Evolutionary conservation across 2,113 vertebrate genomes (phyloP).

Genomic region (Stictonetta naevosa): DNA sequence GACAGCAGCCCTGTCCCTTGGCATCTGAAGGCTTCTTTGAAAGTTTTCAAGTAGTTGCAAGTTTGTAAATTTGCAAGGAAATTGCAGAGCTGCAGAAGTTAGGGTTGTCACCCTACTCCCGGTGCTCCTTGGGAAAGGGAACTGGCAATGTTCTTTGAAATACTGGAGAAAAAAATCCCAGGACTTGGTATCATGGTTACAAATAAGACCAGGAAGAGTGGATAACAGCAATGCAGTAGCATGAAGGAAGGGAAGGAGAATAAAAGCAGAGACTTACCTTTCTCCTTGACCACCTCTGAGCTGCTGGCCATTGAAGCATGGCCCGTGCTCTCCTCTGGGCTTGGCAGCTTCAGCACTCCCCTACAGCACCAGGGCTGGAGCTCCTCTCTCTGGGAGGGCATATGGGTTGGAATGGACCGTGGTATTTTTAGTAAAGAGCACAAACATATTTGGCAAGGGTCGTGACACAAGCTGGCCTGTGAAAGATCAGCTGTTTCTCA

Average conservation of each 20-base stretch:
- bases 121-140: background rate
- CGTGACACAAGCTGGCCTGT: background rate
- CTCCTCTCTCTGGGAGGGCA: background rate
- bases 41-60: background rate
- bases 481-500: constrained; percentile 36
- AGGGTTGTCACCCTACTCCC: background rate
- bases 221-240: rapidly evolving
- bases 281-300: background rate
- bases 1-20: rapidly evolving
- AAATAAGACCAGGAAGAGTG: background rate
- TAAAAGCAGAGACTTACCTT: background rate
- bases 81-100: background rate
- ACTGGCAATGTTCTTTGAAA: background rate
- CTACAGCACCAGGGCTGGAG: background rate
- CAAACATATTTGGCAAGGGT: constrained; percentile 21
- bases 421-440: constrained; percentile 46
- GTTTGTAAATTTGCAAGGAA: background rate
- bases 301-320: background rate
- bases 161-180: background rate
- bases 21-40: background rate
- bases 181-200: background rate
- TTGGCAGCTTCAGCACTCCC: background rate
- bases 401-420: rapidly evolving
- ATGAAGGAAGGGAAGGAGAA: background rate
- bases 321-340: background rate